phyloP scores from a whole-genome alignment of 2,797 vertebrate species.

The Anniella stebbinsi region DNA sequence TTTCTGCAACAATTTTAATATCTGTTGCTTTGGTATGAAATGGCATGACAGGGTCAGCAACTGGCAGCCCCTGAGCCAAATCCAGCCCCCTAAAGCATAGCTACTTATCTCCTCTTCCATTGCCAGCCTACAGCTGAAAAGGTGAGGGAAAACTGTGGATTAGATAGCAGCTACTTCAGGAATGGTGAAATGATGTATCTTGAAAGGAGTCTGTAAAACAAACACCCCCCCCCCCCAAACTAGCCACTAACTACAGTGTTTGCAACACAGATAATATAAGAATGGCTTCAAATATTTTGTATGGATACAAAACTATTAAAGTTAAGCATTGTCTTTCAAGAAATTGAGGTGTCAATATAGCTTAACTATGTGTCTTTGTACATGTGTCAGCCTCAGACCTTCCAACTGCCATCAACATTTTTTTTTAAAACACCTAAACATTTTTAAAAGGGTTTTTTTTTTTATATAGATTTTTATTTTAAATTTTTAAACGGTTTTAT shows the following conservation, averaged over 20 bases:
- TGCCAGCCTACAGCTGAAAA: neutral
- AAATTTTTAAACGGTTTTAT: neutral
- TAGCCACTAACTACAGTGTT: neutral
- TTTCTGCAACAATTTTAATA: too few relatives aligned
- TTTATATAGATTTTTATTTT: too few relatives aligned
- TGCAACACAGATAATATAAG: neutral
- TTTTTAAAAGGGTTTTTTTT: too few relatives aligned
- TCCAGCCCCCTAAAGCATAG: neutral
- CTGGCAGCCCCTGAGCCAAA: too few relatives aligned
- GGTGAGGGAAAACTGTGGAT: neutral
- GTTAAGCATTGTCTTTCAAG: neutral
- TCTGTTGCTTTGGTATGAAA: too few relatives aligned
- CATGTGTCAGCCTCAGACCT: neutral
- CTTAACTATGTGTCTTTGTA: neutral
- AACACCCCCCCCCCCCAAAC: neutral
- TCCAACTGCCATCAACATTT: neutral
- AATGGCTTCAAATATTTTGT: conserved; percentile 3
- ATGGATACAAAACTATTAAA: neutral
- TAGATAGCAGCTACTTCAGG: neutral
- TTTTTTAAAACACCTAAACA: neutral
- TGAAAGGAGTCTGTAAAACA: neutral
- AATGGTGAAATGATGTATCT: neutral
- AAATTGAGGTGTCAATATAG: neutral
- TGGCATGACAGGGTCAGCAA: too few relatives aligned
- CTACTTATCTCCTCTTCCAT: neutral